phyloP scores from a whole-genome alignment of 2,888 invertebrate species.

The Liodrosophila aerea region DNA sequence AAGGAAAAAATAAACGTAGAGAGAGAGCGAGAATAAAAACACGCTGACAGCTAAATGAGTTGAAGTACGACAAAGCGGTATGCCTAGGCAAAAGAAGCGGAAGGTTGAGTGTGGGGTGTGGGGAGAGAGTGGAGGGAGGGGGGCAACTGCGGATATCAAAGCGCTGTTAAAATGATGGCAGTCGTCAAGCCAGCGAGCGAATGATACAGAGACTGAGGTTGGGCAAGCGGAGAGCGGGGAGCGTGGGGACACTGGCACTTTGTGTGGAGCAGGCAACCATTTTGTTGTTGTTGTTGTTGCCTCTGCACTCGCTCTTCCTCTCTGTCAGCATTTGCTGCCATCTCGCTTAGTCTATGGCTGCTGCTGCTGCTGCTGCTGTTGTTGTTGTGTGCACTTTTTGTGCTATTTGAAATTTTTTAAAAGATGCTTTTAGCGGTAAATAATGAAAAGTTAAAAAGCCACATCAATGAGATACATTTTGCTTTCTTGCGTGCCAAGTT shows the following conservation, averaged over 20 bases:
- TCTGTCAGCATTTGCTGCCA: constrained; percentile 12
- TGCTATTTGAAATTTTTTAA: constrained; percentile 80
- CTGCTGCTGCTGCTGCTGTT: constrained; percentile 37
- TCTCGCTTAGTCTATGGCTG: constrained; percentile 22
- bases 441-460: constrained; percentile 83
- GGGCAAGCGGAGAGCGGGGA: not conserved
- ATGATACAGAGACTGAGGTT: too few relatives aligned
- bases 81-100: constrained; percentile 1
- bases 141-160: constrained; percentile 59
- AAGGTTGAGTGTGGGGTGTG: not conserved
- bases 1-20: constrained; percentile 11
- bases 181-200: constrained; percentile 14
- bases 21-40: constrained; percentile 2
- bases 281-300: constrained; percentile 37
- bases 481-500: constrained; percentile 34
- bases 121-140: not conserved
- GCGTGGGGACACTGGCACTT: constrained; percentile 35
- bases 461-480: constrained; percentile 81
- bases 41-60: constrained; percentile 65
- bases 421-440: constrained; percentile 83
- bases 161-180: constrained; percentile 70
- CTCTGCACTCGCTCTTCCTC: constrained; percentile 9
- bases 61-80: constrained; percentile 59
- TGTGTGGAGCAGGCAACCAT: constrained; percentile 56
- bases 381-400: constrained; percentile 43